These are phyloP conservation scores for Bombyx huttoni DNA, from an alignment of 2,888 invertebrate genomes.

Conservation along the genomic window DNA sequence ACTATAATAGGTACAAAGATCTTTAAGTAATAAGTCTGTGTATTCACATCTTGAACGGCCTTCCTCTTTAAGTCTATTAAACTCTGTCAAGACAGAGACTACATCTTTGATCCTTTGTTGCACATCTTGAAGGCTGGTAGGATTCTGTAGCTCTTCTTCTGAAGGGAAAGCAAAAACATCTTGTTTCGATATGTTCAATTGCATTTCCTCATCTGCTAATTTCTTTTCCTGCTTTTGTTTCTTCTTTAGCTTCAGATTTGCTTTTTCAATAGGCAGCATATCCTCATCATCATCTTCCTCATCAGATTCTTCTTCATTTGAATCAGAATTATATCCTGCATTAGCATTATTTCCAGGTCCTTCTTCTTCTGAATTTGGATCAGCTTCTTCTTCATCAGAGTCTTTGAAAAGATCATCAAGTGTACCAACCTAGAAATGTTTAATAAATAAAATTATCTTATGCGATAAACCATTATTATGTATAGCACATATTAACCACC, in stretches of 20 bases:
- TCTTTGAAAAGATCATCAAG: slow-evolving; percentile 69
- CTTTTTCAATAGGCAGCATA: slow-evolving; percentile 88
- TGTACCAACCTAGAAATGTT: slow-evolving; percentile 44
- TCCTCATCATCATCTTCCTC: slow-evolving; percentile 73
- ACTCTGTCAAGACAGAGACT: slow-evolving; percentile 84
- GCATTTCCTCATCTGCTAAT: slow-evolving; percentile 85
- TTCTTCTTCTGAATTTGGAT: slow-evolving; percentile 41
- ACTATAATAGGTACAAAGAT: slow-evolving; percentile 94
- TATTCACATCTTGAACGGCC: slow-evolving; percentile 87
- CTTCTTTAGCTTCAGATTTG: slow-evolving; percentile 82
- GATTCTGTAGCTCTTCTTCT: slow-evolving; percentile 80
- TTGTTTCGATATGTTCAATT: slow-evolving; percentile 82
- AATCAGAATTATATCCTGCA: slow-evolving; percentile 45
- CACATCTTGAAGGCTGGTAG: slow-evolving; percentile 83
- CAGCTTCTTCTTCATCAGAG: slow-evolving; percentile 48
- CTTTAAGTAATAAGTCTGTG: slow-evolving; percentile 81
- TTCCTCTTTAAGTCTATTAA: slow-evolving; percentile 77
- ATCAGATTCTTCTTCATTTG: slow-evolving; percentile 39
- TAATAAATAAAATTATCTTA: not conserved
- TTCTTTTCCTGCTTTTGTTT: slow-evolving; percentile 79
- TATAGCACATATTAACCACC: too few species aligned
- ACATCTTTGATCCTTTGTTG: slow-evolving; percentile 93
- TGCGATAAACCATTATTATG: too few species aligned
- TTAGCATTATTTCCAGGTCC: slow-evolving; percentile 27
- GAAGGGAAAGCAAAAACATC: slow-evolving; percentile 86